Percentiles rank a stretch among this genome's conserved stretches.
These are phyloP conservation scores for Clarias pachynema DNA, from an alignment of 2,797 vertebrate genomes.

Conservation along the genomic window DNA sequence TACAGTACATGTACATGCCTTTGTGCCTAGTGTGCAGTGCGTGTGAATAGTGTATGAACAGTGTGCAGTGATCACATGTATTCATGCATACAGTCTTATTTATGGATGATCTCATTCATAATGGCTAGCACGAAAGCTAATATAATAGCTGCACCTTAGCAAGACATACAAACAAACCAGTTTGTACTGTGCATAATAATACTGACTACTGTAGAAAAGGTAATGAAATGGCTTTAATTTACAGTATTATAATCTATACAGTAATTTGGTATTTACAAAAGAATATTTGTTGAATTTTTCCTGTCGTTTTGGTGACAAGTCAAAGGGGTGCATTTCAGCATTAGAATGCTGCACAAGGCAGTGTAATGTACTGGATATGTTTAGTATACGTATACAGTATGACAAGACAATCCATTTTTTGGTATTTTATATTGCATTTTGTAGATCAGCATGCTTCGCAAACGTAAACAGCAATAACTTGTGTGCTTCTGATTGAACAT, in stretches of 20 bases:
- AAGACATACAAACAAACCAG: constrained; percentile 61
- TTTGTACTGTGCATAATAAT: constrained; percentile 68
- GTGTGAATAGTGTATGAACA: constrained; percentile 41
- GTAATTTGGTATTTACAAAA: constrained; percentile 68
- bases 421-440: constrained; percentile 5
- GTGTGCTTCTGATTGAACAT: not conserved
- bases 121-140: constrained; percentile 16
- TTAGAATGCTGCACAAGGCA: not conserved
- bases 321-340: constrained; percentile 49
- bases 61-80: constrained; percentile 54
- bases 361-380: not conserved
- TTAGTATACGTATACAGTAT: not conserved
- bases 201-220: constrained; percentile 61
- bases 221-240: constrained; percentile 44
- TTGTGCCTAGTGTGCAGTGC: constrained; percentile 49
- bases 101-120: constrained; percentile 49
- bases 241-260: constrained; percentile 57
- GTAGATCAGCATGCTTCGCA: not conserved
- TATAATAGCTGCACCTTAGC: constrained; percentile 4
- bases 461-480: constrained; percentile 27
- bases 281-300: constrained; percentile 71
- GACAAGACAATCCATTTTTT: constrained; percentile 25
- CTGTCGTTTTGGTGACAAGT: constrained; percentile 61
- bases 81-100: constrained; percentile 55
- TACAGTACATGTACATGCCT: constrained; percentile 40